Evolutionary conservation across 2,797 vertebrate species (phyloP).

Genomic region (Smutsia temminckii): DNA sequence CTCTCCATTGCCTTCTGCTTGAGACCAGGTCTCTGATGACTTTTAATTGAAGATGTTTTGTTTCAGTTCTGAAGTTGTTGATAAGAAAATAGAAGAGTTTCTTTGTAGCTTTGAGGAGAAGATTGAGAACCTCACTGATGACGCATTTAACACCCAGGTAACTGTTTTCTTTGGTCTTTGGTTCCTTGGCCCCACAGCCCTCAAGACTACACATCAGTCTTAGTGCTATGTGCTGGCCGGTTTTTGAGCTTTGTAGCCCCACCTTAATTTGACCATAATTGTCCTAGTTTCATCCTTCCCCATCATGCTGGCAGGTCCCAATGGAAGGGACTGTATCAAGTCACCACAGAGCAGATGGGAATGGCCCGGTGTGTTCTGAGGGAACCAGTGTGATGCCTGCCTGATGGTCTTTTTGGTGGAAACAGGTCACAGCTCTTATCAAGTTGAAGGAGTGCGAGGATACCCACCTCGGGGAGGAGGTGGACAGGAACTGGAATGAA

Average conservation of each 20-base stretch:
- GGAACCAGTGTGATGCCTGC: not conserved
- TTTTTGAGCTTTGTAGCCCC: not conserved
- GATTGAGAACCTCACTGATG: slow-evolving; percentile 89
- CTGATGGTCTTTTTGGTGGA: not conserved
- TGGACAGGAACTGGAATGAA: slow-evolving; percentile 96
- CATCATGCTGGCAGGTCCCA: not conserved
- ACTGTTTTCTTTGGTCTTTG: not conserved
- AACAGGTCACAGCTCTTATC: slow-evolving; percentile 92
- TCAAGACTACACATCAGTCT: not conserved
- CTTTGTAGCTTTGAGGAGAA: slow-evolving; percentile 91
- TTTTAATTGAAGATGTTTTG: slow-evolving; percentile 58
- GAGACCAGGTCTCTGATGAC: not conserved
- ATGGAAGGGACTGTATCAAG: not conserved
- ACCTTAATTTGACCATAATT: not conserved
- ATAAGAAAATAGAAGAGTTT: slow-evolving; percentile 95
- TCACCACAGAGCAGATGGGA: not conserved
- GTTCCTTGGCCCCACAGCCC: not conserved
- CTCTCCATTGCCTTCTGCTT: not conserved
- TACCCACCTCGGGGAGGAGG: slow-evolving; percentile 95
- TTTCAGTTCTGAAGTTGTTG: slow-evolving; percentile 93
- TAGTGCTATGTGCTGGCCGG: not conserved
- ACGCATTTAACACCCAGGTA: slow-evolving; percentile 92
- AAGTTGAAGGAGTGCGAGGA: slow-evolving; percentile 97
- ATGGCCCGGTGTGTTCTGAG: not conserved
- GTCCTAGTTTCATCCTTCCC: not conserved